These are phyloP conservation scores for Thymelicus sylvestris DNA, from an alignment of 2,888 invertebrate species.

Conservation along the genomic window DNA sequence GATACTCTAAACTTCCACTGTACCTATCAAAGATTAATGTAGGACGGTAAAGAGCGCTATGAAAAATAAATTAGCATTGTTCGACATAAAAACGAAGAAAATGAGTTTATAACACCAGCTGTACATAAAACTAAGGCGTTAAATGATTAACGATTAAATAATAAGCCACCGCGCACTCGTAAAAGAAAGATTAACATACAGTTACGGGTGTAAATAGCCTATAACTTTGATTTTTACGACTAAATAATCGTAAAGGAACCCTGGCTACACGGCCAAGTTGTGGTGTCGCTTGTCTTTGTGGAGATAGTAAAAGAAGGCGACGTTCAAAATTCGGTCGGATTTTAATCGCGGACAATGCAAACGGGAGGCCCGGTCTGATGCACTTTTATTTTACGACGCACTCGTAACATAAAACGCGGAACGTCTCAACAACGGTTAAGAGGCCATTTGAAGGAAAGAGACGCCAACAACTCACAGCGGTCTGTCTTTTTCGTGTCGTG, in stretches of 20 bases:
- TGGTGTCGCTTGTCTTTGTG: constrained; percentile 49
- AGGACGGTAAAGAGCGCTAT: neutral
- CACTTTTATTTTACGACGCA: constrained; percentile 83
- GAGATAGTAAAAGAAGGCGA: constrained; percentile 41
- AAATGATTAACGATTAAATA: constrained; percentile 82
- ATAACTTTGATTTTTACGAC: constrained; percentile 86
- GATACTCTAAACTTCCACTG: neutral
- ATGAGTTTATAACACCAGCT: constrained; percentile 46
- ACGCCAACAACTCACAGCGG: constrained; percentile 46
- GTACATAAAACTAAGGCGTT: constrained; percentile 69
- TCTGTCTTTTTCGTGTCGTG: constrained; percentile 50
- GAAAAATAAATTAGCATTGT: constrained; percentile 21
- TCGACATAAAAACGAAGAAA: constrained; percentile 54
- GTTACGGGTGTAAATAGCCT: constrained; percentile 83
- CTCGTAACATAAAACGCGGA: constrained; percentile 82
- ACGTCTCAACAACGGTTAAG: constrained; percentile 80
- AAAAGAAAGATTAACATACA: constrained; percentile 85
- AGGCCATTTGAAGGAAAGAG: constrained; percentile 59
- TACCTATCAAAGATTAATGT: neutral
- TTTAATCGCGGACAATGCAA: constrained; percentile 80
- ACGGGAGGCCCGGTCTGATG: constrained; percentile 78
- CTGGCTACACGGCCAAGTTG: constrained; percentile 65
- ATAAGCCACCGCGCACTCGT: constrained; percentile 80
- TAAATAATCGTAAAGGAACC: constrained; percentile 86
- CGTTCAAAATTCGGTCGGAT: constrained; percentile 61